Evolutionary conservation across 2,797 vertebrate genomes (phyloP).

Genomic region (Melanogrammus aeglefinus): DNA sequence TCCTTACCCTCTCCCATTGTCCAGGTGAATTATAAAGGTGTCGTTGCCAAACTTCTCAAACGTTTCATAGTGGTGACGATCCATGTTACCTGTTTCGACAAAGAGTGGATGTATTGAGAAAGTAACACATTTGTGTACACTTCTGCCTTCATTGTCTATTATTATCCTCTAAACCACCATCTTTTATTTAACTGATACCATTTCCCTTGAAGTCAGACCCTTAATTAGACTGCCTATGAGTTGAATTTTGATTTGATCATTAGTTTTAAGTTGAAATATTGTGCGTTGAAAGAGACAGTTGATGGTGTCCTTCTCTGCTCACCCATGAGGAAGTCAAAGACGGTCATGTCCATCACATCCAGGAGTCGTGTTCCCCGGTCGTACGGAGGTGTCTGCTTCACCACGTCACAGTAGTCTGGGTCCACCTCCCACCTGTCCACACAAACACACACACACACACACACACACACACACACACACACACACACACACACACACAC

Average conservation of each 20-base stretch:
- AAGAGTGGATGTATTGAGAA: constrained; percentile 1
- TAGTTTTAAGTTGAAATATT: background rate
- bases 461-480: background rate
- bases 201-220: background rate
- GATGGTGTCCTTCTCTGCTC: constrained; percentile 26
- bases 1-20: constrained; percentile 94
- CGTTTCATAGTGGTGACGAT: constrained; percentile 97
- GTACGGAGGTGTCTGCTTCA: constrained; percentile 94
- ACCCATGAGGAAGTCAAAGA: constrained; percentile 99
- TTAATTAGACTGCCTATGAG: background rate
- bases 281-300: background rate
- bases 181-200: too few species aligned
- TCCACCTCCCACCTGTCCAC: constrained; percentile 91
- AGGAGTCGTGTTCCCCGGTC: constrained; percentile 87
- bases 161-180: too few species aligned
- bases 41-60: constrained; percentile 99
- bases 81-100: constrained; percentile 87
- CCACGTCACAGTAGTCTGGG: constrained; percentile 93
- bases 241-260: background rate
- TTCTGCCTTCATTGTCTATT: background rate
- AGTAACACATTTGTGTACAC: background rate
- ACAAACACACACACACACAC: background rate
- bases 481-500: constrained; percentile 1
- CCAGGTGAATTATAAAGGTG: constrained; percentile 96
- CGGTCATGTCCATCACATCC: constrained; percentile 98